Percentiles rank a stretch among this genome's conserved stretches.
These are phyloP conservation scores for Seriola rivoliana DNA, from an alignment of 2,113 vertebrate species.

Conservation along the genomic window DNA sequence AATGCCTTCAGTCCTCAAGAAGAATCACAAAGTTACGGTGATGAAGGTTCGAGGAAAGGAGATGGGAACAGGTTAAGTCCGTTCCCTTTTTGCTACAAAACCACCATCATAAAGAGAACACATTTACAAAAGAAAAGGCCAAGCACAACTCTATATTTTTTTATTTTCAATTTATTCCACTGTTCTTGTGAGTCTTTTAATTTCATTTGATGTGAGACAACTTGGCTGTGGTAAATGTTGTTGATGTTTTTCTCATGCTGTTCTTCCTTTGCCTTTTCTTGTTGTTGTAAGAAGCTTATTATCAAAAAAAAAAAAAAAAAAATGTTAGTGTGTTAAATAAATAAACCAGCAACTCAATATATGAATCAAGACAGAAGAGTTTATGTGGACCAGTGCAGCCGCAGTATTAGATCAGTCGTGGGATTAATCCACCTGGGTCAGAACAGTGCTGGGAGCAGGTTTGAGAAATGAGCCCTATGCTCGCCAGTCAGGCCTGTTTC, in stretches of 20 bases:
- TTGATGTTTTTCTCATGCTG: conserved; percentile 61
- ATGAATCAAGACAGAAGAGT: conserved; percentile 64
- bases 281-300: conserved; percentile 76
- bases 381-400: conserved; percentile 41
- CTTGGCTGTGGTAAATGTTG: conserved; percentile 69
- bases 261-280: conserved; percentile 74
- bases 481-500: conserved; percentile 7
- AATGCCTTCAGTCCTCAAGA: conserved; percentile 63
- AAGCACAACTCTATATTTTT: conserved; percentile 79
- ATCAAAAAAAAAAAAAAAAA: conserved; percentile 30
- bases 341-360: conserved; percentile 70
- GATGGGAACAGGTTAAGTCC: conserved; percentile 29
- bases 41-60: conserved; percentile 15
- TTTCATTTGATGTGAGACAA: conserved; percentile 69
- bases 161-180: conserved; percentile 51
- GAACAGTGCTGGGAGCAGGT: not conserved
- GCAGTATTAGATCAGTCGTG: conserved; percentile 21
- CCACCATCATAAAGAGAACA: conserved; percentile 15
- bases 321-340: conserved; percentile 70
- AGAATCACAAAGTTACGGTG: conserved; percentile 26
- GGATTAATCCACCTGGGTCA: conserved; percentile 21
- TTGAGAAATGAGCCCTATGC: not conserved
- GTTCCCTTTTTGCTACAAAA: conserved; percentile 27
- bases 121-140: conserved; percentile 50
- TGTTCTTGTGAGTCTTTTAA: conserved; percentile 63